Conservation (phyloP, 2,113 vertebrate genomes). For the Anthoscopus minutus region DNA sequence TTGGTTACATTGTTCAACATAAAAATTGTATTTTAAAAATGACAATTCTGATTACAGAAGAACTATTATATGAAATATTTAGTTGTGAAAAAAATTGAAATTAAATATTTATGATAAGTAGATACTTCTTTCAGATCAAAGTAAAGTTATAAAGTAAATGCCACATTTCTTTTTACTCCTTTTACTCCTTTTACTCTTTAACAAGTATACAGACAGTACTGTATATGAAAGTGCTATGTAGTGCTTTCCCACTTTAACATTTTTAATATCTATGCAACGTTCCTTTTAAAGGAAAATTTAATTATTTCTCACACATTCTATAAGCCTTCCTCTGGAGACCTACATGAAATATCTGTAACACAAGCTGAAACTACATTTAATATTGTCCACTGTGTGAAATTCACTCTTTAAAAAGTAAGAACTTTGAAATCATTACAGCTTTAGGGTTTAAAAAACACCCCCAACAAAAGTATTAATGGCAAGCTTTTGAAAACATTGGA, state of each 20-base stretch:
- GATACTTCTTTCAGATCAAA: background rate
- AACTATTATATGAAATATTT: background rate
- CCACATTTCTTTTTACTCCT: background rate
- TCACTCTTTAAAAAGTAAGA: background rate
- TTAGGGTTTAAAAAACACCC: background rate
- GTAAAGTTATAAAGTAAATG: background rate
- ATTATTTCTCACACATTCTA: background rate
- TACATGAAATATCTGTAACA: background rate
- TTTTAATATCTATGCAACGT: background rate
- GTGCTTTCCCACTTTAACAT: background rate
- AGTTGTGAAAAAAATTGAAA: background rate
- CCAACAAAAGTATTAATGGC: background rate
- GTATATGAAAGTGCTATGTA: background rate
- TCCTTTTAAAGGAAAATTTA: background rate
- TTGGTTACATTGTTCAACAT: background rate
- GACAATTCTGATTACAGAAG: background rate
- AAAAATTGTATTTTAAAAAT: background rate
- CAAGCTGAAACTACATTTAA: background rate
- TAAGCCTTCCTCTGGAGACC: background rate
- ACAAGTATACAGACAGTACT: background rate
- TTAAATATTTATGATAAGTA: background rate
- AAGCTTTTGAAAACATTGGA: background rate
- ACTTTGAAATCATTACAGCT: background rate
- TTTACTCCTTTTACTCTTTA: no score
- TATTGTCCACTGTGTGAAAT: background rate